phyloP scores from a whole-genome alignment of 2,797 vertebrate species.

The Phoeniculus purpureus region DNA sequence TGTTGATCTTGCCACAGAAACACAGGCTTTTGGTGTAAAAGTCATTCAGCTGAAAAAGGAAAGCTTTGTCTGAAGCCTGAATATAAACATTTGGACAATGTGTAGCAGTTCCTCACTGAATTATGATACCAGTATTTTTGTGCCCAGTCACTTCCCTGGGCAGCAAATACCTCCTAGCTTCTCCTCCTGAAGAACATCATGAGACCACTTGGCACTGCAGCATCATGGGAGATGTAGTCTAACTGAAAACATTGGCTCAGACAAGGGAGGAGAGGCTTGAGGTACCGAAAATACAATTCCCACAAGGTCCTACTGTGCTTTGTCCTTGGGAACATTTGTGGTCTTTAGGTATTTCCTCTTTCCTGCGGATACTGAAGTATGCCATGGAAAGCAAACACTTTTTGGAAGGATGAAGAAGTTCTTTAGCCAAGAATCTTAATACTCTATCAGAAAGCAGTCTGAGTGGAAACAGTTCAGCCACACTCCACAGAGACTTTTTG shows the following conservation, averaged over 20 bases:
- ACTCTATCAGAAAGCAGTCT: background rate
- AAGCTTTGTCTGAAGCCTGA: background rate
- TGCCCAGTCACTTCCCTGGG: background rate
- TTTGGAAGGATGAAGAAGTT: background rate
- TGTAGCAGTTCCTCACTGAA: background rate
- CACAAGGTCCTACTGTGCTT: background rate
- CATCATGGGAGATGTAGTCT: slow-evolving; percentile 19
- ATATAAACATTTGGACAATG: background rate
- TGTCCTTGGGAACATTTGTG: background rate
- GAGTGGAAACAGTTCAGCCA: background rate
- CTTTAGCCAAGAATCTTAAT: background rate
- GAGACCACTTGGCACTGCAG: background rate
- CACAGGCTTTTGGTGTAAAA: background rate
- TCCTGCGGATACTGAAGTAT: background rate
- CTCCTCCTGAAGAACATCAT: background rate
- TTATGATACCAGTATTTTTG: background rate
- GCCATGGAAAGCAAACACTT: background rate
- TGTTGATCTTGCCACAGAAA: background rate
- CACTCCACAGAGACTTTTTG: background rate
- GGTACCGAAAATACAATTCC: background rate
- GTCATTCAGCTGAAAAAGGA: background rate
- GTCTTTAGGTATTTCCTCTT: slow-evolving; percentile 3
- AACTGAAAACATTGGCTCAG: background rate
- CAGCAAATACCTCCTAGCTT: background rate
- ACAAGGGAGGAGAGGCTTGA: background rate